Conservation (phyloP, 2,888 invertebrate species). For the Lycocerus yunnanus region DNA sequence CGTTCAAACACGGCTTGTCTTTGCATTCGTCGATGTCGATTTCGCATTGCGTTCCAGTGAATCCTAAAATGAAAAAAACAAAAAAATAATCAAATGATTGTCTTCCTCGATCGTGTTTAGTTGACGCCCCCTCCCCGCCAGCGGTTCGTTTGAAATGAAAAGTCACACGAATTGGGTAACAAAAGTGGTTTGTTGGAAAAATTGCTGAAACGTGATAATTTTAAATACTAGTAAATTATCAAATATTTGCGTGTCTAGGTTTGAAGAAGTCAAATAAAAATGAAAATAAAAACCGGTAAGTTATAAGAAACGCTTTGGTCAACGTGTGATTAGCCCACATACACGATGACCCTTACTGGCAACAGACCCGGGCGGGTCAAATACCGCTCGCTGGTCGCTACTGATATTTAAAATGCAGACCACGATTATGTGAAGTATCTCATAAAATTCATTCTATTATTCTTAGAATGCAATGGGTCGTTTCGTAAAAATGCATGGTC, state of each 20-base stretch:
- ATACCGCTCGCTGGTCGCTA: slow-evolving; percentile 7
- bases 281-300: slow-evolving; percentile 16
- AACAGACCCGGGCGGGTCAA: slow-evolving; percentile 20
- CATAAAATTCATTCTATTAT: slow-evolving; percentile 8
- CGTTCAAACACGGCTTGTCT: slow-evolving; percentile 84
- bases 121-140: not conserved
- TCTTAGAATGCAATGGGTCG: slow-evolving; percentile 1
- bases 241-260: not conserved
- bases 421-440: slow-evolving; percentile 6
- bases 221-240: not conserved
- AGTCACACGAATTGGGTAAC: not conserved
- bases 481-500: not conserved
- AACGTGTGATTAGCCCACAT: slow-evolving; percentile 27
- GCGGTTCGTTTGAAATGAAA: too few species aligned
- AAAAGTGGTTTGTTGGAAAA: not conserved
- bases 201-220: not conserved
- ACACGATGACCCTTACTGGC: slow-evolving; percentile 16
- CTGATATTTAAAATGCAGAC: slow-evolving; percentile 11
- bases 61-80: slow-evolving; percentile 62
- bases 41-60: slow-evolving; percentile 88
- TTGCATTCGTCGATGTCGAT: slow-evolving; percentile 91
- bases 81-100: not conserved
- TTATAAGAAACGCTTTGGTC: slow-evolving; percentile 16
- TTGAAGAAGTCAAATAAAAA: not conserved
- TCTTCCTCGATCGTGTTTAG: not conserved